Evolutionary conservation across 1,140 invertebrate genomes (phyloP), one percentile per base, ranked within the genome.

Genomic region (Adoxophyes honmai): DNA sequence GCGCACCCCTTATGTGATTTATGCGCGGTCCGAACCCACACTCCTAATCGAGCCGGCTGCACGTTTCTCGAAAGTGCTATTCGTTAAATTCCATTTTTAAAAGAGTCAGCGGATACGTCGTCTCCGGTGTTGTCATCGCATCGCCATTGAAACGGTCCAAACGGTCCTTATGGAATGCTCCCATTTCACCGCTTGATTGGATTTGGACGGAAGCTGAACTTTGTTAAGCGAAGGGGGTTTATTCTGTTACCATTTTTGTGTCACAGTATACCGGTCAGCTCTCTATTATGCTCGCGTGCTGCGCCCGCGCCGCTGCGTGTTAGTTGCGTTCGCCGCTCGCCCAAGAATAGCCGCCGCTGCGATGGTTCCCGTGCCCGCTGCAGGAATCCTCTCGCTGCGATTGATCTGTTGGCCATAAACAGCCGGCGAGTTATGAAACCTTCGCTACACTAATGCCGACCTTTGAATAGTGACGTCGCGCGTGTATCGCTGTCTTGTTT

Each of bases 101-200:
- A 74, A 81, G 51, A 70, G 37, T 58, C 72, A 68, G 71, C 84
- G 84, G 84, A 87, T 81, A 66, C 68, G 68, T 68, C 66, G 79
- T 73, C 84, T 87, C 81, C 84, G 80, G 78, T 81, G 76, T 78
- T 85, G 81, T 81, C 81, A 81, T 55, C 76, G 69, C 67, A 48
- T 55, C 52, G 56, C 61, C 72, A 70, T 68, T 69, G 59, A 61
- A 67, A 68, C 55, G 48, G 59, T 74, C 64, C 60, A 65, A 79
- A 73, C 59, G 53, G 55, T 66, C 63, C 57, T 62, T 72, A 66
- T 71, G 64, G 64, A 60, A 66, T 63, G 59, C 65, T 65, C 75
- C 57, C 62, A 75, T 82, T 73, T 63, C 60, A 61, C 52, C 69
- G 72, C 60, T 72, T 73, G 75, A 81, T 78, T 76, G 66, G 61